Conservation (phyloP, 2,797 vertebrate species). For the Lagorchestes hirsutus region DNA sequence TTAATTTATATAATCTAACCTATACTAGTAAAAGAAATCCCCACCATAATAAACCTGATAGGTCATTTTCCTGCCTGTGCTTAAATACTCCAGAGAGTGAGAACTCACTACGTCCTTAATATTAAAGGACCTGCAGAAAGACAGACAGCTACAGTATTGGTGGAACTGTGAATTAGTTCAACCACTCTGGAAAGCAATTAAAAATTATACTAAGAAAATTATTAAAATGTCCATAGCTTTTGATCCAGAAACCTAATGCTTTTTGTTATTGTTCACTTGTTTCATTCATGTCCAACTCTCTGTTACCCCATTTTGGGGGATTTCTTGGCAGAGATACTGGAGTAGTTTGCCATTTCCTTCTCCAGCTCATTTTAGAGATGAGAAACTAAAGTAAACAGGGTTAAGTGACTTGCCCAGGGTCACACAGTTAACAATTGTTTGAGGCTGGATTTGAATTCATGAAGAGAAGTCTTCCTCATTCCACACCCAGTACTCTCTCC, state of each 20-base stretch:
- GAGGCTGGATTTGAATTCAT: neutral
- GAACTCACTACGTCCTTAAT: neutral
- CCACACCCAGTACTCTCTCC: neutral
- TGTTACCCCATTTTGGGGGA: neutral
- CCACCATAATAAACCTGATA: neutral
- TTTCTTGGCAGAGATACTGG: neutral
- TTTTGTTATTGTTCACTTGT: neutral
- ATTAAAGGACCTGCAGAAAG: neutral
- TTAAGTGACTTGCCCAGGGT: neutral
- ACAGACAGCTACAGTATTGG: neutral
- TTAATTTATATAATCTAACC: neutral
- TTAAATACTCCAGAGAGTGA: neutral
- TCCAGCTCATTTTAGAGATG: neutral
- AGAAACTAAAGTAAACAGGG: neutral
- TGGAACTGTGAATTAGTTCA: neutral
- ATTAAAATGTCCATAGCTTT: neutral
- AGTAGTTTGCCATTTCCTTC: neutral
- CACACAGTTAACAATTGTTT: neutral
- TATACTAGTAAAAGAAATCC: neutral
- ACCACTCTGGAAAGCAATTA: neutral
- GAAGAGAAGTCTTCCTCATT: neutral
- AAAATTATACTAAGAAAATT: neutral
- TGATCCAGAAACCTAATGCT: neutral
- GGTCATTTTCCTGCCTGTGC: neutral
- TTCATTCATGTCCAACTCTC: neutral